Base-by-base conservation (phyloP, 30 jellyfish, hydroid and myxozoan genomes). In the Calvadosia cruxmelitensis region DNA sequence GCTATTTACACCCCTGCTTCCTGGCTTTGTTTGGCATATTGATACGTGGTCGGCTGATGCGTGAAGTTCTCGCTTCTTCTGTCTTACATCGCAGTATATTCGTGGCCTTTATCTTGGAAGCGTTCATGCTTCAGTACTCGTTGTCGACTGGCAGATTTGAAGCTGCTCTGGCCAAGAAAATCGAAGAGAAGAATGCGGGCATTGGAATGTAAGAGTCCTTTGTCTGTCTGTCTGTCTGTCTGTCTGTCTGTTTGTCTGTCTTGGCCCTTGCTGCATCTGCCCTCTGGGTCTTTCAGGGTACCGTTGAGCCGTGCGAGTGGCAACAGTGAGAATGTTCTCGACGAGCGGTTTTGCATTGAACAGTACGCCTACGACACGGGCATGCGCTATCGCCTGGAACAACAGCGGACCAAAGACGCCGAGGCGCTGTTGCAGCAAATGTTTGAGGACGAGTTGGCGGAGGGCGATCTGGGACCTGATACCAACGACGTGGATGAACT, bases 361-460 rank as follows among this genome's bases (percentile, higher is more conserved):
- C 50, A 76, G 29, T 90, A 90, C 67, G 82, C 77, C 13, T 1
- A 64, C 13, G 75, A 81, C 31, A 71, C 94, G 1, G 81, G 94
- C 29, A 79, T 90, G 34, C 76, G 94, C 32, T 90, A 83, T 76
- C 71, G 64, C 63, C 78, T 90, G 72, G 80, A 76, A 31, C 72
- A 82, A 31, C 71, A 76, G 33, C 85, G 73, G 74, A 79, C 95
- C 72, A 90, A 71, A 51, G 81, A 90, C 64, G 98, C 98, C 27
- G 98, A 90, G 66, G 79, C 64, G 52, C 77, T 90, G 67, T 53
- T 90, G 53, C 98, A 90, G 70, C 94, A 82, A 31, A 90, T 90
- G 98, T 90, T 90, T 72, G 98, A 90, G 78, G 98, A 90, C 49
- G 98, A 90, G 64, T 62, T 90, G 68, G 93, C 81, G 52, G 98